Percentiles rank a stretch among this genome's conserved stretches.
Evolutionary conservation across 2,888 invertebrate genomes (phyloP).

Genomic region (Sepiola atlantica): DNA sequence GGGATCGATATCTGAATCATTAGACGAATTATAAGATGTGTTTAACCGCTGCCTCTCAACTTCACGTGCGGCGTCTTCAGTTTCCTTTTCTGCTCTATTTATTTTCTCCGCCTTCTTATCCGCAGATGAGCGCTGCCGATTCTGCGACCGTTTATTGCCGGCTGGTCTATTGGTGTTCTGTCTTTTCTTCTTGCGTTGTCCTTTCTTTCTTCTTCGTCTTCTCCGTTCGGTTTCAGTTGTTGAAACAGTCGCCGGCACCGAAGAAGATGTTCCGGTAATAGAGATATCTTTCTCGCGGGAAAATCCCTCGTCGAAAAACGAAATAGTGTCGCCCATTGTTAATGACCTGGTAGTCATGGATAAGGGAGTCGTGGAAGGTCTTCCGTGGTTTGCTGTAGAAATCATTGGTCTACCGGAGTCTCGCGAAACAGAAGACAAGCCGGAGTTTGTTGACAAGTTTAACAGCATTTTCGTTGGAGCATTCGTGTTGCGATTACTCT

Average conservation of each 20-base stretch:
- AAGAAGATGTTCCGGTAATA: background rate
- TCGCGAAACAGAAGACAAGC: background rate
- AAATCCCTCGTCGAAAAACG: background rate
- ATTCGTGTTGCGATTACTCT: background rate
- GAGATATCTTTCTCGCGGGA: background rate
- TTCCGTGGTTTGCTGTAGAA: background rate
- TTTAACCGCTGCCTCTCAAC: background rate
- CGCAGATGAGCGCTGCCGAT: background rate
- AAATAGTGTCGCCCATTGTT: background rate
- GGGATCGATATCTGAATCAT: background rate
- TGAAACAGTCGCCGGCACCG: background rate
- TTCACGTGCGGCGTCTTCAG: background rate
- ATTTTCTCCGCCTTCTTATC: background rate
- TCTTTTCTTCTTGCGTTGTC: background rate
- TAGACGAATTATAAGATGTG: background rate
- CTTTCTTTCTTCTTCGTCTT: background rate
- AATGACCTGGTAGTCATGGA: too few species aligned
- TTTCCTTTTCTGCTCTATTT: background rate
- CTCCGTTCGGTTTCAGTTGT: background rate
- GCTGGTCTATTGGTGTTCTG: background rate
- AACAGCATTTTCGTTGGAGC: background rate
- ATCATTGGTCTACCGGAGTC: background rate
- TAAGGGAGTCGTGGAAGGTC: too few species aligned
- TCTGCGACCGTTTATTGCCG: background rate
- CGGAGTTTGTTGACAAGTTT: background rate